Conservation (phyloP, 2,888 invertebrate genomes). For the Onchidella celtica region DNA sequence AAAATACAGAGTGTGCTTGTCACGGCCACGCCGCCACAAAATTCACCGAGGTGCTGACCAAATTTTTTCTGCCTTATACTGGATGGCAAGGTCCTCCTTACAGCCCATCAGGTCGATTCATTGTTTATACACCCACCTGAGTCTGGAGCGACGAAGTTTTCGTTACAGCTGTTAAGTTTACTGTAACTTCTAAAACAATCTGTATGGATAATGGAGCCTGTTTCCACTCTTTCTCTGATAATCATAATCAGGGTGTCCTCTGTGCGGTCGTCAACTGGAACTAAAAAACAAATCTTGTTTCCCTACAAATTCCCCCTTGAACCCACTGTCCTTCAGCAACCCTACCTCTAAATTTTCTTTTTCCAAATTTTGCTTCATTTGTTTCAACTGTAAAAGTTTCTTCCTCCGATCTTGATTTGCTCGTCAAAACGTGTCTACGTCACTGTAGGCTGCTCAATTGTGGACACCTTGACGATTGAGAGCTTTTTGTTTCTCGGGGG, state of each 20-base stretch:
- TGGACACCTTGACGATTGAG: no score
- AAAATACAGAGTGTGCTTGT: no score
- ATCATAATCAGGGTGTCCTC: neutral
- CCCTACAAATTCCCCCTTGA: neutral
- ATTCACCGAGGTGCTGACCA: no score
- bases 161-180: neutral
- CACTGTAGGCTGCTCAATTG: no score
- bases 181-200: neutral
- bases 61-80: no score
- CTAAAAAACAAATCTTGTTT: neutral
- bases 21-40: no score
- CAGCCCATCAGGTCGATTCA: no score
- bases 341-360: neutral
- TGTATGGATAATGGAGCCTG: neutral
- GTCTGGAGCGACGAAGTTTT: neutral
- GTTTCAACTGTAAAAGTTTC: neutral
- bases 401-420: neutral
- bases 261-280: neutral
- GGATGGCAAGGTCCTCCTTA: no score
- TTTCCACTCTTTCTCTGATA: neutral
- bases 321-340: neutral
- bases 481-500: no score
- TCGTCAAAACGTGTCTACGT: no score
- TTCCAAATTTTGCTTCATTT: neutral
- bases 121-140: neutral